phyloP scores from a whole-genome alignment of 2,113 vertebrate genomes.

The Mus pahari region DNA sequence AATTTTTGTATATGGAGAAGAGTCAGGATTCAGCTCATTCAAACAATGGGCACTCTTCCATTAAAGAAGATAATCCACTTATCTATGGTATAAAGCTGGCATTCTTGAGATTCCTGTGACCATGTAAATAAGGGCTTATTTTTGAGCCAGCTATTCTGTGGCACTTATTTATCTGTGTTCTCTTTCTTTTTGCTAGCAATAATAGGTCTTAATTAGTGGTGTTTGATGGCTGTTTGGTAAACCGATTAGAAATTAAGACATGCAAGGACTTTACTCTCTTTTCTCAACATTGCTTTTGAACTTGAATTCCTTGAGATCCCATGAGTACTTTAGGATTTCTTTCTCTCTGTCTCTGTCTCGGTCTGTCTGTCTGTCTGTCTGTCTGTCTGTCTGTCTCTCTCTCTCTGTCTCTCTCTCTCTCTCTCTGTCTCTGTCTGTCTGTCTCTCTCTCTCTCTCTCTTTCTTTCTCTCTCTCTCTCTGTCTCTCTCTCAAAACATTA shows the following conservation, averaged over 20 bases:
- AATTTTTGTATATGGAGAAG: background rate
- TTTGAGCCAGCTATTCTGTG: background rate
- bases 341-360: no score
- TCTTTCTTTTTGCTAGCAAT: background rate
- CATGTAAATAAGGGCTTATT: background rate
- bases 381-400: no score
- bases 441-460: no score
- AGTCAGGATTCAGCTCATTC: background rate
- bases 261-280: background rate
- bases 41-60: background rate
- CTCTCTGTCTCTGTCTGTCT: background rate
- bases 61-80: background rate
- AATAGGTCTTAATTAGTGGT: background rate
- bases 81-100: no score
- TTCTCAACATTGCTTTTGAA: background rate
- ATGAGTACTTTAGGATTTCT: background rate
- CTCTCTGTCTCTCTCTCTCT: no score
- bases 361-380: background rate
- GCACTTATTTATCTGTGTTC: background rate
- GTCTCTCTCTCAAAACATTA: background rate
- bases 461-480: no score
- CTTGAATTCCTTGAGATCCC: background rate
- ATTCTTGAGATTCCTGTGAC: background rate
- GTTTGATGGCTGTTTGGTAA: background rate
- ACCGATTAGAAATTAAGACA: no score